Conservation (phyloP, 2,888 invertebrate genomes). For the Caenorhabditis sp. region DNA sequence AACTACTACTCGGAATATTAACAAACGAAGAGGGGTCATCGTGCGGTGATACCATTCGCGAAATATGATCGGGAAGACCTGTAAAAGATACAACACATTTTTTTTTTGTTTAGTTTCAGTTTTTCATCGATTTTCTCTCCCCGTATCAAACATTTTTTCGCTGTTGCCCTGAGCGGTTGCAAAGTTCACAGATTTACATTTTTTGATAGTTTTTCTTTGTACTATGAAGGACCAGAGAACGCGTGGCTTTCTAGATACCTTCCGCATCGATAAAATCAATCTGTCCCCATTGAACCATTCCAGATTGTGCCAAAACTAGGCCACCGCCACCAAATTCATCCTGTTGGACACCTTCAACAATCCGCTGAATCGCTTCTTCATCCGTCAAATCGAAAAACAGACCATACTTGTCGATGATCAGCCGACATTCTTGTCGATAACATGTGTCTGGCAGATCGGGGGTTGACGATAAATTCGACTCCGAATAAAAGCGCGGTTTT, state of each 20-base stretch:
- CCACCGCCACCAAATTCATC: background rate
- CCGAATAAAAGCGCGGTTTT: conserved; percentile 17
- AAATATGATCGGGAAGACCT: conserved; percentile 42
- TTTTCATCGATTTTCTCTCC: background rate
- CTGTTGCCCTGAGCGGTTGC: too few relatives aligned
- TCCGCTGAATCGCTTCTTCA: conserved; percentile 26
- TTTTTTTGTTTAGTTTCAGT: background rate
- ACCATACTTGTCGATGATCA: conserved; percentile 32
- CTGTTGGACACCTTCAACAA: conserved; percentile 28
- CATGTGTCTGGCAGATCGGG: conserved; percentile 6
- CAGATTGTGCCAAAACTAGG: too few relatives aligned
- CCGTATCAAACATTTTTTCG: background rate
- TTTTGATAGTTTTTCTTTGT: background rate
- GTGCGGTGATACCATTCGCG: conserved; percentile 31
- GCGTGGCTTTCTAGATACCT: too few relatives aligned
- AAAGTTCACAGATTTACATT: background rate
- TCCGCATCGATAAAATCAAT: conserved; percentile 41
- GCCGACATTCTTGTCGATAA: conserved; percentile 26
- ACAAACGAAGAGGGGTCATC: conserved; percentile 14
- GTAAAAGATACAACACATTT: conserved; percentile 1
- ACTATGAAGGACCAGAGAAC: background rate
- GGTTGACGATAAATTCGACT: conserved; percentile 15
- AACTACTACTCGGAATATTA: background rate
- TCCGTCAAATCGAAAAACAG: conserved; percentile 26
- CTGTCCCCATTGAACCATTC: background rate